Base-by-base conservation (phyloP, 2,113 vertebrate species). In the Pluvianellus socialis region DNA sequence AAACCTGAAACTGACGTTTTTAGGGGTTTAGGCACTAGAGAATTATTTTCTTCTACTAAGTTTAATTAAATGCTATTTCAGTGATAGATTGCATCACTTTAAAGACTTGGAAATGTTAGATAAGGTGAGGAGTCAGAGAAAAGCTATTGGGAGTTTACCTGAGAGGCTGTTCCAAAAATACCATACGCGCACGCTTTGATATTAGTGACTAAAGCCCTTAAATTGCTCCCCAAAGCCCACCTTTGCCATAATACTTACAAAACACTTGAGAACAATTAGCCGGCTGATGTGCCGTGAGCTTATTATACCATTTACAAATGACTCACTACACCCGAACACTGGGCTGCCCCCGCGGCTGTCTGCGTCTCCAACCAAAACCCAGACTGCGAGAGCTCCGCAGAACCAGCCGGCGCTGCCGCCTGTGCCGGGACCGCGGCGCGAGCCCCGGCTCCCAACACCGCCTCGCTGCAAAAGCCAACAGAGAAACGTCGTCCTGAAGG, bases 91-190 rank as follows among this genome's bases (percentile, higher is more conserved):
- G 28, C 71, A 73, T 71, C 58, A 58, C 72, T 92, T 92, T 62
- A 85, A 79, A 92, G 66, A 56, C 53, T 61, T 75, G 40, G 65
- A 92, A 92, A 86, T n/a, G 73, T 56, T 63, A 71, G 68, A 44
- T 81, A 92, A 88, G 89, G 92, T 93, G 76, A 95, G 84, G 40
- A 96, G 58, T 58, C 52, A 14, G 58, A 87, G 80, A 56, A 97
- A 95, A 93, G 80, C 86, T 91, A 75, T 5, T 4, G 53, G 66
- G 92, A 94, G 62, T 97, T 94, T 90, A 97, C 96, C 94, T 94
- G 92, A 97, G 94, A 94, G 83, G 86, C 88, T 95, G 92, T 94
- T 97, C 92, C 97, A 94, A 95, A 94, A 95, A 86, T 44, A 91
- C 53, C 80, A 79, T 75, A 28, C 52, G 12, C 53, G 38, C 38